Evolutionary conservation across 2,888 invertebrate species (phyloP).

Genomic region (Lasius platythorax): DNA sequence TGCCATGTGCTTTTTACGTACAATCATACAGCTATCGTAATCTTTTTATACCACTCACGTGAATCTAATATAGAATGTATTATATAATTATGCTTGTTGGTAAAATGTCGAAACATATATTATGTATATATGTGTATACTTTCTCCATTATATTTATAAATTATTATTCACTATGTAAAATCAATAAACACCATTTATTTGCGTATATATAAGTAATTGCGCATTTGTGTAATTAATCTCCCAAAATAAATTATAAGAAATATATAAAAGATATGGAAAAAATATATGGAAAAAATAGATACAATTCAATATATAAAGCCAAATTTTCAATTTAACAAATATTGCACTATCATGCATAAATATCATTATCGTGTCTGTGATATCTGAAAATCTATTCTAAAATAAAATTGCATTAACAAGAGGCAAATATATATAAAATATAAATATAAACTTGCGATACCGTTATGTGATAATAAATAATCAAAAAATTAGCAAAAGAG

Average conservation of each 20-base stretch:
- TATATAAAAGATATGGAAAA: background rate
- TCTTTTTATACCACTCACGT: background rate
- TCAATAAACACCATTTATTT: background rate
- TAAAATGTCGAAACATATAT: background rate
- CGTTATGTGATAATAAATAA: background rate
- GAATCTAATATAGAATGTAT: background rate
- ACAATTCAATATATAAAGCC: background rate
- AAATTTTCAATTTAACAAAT: too few relatives aligned
- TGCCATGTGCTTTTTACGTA: background rate
- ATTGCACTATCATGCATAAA: background rate
- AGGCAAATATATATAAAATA: background rate
- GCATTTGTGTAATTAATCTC: background rate
- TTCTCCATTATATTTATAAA: background rate
- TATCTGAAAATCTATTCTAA: background rate
- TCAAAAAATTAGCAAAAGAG: slow-evolving; percentile 10
- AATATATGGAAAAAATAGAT: background rate
- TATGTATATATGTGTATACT: background rate
- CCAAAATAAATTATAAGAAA: background rate
- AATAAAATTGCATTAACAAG: background rate
- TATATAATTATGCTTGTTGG: background rate
- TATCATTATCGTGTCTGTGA: background rate
- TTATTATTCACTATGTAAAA: background rate
- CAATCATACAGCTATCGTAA: background rate
- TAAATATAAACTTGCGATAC: background rate
- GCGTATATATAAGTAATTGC: background rate